Conservation (phyloP, 2,888 invertebrate species). For the Anaspis maculata region DNA sequence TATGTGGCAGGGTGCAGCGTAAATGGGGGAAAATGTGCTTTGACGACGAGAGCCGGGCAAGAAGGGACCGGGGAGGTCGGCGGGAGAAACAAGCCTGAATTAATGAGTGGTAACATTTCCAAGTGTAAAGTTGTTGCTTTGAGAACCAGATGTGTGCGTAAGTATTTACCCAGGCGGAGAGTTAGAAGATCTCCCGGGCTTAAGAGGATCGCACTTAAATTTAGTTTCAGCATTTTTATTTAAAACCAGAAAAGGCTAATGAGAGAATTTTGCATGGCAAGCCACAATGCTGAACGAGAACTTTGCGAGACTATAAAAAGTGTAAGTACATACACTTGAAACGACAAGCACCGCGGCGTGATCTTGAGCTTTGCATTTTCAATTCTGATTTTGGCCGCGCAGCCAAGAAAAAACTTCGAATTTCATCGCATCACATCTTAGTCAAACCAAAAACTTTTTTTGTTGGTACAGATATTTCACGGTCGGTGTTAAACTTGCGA, state of each 20-base stretch:
- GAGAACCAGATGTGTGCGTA: conserved; percentile 32
- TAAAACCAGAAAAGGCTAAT: conserved; percentile 18
- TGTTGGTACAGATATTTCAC: too few species aligned
- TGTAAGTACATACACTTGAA: too few species aligned
- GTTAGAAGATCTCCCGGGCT: conserved; percentile 27
- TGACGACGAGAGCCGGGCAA: conserved; percentile 17
- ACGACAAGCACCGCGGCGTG: too few species aligned
- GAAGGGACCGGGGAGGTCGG: conserved; percentile 12
- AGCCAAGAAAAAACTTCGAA: too few species aligned
- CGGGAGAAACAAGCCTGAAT: conserved; percentile 30
- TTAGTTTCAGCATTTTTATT: conserved; percentile 21
- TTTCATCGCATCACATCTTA: too few species aligned
- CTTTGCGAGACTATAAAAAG: conserved; percentile 4
- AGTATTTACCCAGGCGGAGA: conserved; percentile 29
- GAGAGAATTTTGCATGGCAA: conserved; percentile 16
- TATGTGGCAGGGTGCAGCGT: conserved; percentile 21
- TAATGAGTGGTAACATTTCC: conserved; percentile 35
- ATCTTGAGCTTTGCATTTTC: too few species aligned
- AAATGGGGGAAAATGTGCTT: conserved; percentile 26
- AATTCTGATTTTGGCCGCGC: too few species aligned
- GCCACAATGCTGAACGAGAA: conserved; percentile 7
- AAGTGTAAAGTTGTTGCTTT: conserved; percentile 33
- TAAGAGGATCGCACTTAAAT: conserved; percentile 28
- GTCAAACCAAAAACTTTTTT: too few species aligned
- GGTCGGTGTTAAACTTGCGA: too few species aligned